phyloP scores from a whole-genome alignment of 1,140 invertebrate species.

The Phocides pigmalion region DNA sequence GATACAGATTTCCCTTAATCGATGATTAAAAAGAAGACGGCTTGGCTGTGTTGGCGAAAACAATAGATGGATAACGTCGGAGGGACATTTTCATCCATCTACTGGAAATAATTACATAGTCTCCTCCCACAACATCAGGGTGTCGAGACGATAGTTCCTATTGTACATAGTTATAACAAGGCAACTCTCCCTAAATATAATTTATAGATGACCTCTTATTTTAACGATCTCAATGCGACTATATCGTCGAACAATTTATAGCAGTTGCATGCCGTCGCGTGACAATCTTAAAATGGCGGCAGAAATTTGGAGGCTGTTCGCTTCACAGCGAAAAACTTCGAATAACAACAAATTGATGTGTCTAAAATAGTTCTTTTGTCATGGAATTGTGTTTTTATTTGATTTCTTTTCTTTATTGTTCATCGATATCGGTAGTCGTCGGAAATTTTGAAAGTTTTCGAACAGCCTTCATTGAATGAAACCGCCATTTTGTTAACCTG shows the following conservation, averaged over 20 bases:
- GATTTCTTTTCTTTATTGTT: constrained; percentile 58
- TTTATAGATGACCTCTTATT: not conserved
- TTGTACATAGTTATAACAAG: no score
- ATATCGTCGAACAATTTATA: constrained; percentile 12
- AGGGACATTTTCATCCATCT: no score
- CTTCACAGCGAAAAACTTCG: constrained; percentile 67
- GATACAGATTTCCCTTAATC: no score
- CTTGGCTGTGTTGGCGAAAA: no score
- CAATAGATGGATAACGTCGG: no score
- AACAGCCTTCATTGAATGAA: constrained; percentile 87
- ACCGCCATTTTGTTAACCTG: constrained; percentile 77
- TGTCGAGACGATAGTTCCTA: no score
- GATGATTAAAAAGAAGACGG: no score
- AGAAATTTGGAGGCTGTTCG: constrained; percentile 87
- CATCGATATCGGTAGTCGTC: constrained; percentile 56
- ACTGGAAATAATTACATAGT: no score
- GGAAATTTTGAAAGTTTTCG: constrained; percentile 86
- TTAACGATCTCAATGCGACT: not conserved
- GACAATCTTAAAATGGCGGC: constrained; percentile 73
- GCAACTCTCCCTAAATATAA: no score
- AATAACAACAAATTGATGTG: constrained; percentile 64
- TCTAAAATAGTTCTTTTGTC: constrained; percentile 57
- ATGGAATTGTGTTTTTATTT: constrained; percentile 67
- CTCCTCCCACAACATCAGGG: no score
- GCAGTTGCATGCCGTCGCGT: constrained; percentile 21